Percentiles rank a stretch among this genome's conserved stretches.
Evolutionary conservation across 2,888 invertebrate genomes (phyloP).

Genomic region (Brenthis hecate): DNA sequence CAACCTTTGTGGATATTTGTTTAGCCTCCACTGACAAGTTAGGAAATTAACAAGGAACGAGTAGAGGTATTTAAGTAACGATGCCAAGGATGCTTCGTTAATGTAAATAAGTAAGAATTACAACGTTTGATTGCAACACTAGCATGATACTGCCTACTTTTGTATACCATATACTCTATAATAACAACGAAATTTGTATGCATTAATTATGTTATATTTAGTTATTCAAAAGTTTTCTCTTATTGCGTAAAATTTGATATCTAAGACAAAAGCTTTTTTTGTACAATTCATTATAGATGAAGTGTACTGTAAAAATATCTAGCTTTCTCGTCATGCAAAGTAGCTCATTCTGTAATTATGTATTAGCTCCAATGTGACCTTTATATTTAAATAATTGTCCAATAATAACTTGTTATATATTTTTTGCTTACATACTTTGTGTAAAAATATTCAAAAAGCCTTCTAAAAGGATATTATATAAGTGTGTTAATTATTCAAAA

Average conservation of each 20-base stretch:
- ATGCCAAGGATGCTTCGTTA: slow-evolving; percentile 40
- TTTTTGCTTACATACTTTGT: no score
- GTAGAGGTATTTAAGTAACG: slow-evolving; percentile 32
- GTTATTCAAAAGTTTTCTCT: no score
- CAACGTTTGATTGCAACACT: slow-evolving; percentile 29
- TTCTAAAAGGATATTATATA: no score
- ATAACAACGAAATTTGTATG: slow-evolving; percentile 31
- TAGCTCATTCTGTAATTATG: background rate
- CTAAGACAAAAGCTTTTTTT: no score
- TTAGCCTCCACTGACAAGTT: slow-evolving; percentile 28
- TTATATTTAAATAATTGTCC: background rate
- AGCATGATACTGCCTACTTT: slow-evolving; percentile 30
- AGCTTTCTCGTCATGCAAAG: slow-evolving; percentile 5
- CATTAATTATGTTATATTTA: no score
- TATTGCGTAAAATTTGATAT: no score
- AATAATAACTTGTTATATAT: background rate
- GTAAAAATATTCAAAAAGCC: no score
- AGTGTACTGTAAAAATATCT: background rate
- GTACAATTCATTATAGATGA: background rate
- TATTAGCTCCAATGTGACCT: background rate
- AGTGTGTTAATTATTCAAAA: no score
- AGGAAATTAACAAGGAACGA: slow-evolving; percentile 28
- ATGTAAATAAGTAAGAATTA: slow-evolving; percentile 38
- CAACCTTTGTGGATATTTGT: slow-evolving; percentile 24
- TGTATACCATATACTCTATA: background rate